A percentile compares a stretch with the other conserved stretches of the same genome.
Conservation (phyloP, 2,113 vertebrate genomes). For the Chlorocebus sabaeus region DNA sequence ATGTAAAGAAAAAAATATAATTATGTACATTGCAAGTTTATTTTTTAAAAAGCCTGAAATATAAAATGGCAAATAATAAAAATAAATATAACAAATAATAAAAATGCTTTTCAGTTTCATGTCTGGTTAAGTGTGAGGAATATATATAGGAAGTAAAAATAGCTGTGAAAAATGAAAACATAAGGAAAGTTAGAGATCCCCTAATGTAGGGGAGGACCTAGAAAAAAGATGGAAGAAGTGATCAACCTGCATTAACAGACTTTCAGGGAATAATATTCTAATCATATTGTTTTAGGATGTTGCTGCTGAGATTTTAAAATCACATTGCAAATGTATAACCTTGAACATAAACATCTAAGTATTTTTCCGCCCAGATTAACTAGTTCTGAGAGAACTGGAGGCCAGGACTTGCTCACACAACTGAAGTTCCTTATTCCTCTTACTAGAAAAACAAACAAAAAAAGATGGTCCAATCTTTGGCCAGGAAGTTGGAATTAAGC, state of each 20-base stretch:
- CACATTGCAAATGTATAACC: neutral
- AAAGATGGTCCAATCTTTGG: neutral
- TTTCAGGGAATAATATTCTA: neutral
- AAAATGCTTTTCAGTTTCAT: neutral
- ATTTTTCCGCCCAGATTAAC: neutral
- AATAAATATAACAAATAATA: neutral
- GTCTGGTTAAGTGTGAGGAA: neutral
- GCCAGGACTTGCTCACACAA: neutral
- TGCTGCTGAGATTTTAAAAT: neutral
- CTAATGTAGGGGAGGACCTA: neutral
- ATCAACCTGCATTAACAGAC: neutral
- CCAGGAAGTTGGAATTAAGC: neutral
- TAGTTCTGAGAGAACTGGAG: neutral
- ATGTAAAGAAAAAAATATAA: slow-evolving; percentile 23
- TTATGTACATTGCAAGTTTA: neutral
- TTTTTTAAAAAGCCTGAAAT: neutral
- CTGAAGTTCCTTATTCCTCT: neutral
- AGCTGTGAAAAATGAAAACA: neutral
- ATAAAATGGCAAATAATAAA: neutral
- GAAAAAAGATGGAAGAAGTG: neutral
- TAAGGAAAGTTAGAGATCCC: neutral
- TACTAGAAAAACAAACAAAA: neutral
- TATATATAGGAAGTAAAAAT: neutral
- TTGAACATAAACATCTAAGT: neutral
- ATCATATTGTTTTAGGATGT: neutral